Evolutionary conservation across 1,140 invertebrate species (phyloP).

Genomic region (Drosophila pachea): DNA sequence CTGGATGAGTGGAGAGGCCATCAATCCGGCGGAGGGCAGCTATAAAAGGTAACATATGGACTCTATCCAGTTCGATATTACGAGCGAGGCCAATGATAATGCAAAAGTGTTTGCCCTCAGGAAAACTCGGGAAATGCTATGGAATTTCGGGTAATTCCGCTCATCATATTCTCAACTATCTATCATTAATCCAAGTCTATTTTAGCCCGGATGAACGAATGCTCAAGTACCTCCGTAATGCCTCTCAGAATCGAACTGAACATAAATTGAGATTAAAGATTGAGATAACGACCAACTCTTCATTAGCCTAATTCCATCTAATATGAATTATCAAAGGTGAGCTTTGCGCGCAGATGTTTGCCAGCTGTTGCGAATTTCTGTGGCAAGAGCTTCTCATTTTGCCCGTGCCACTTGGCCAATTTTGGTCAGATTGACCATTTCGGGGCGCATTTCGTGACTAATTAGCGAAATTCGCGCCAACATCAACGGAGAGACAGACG

Average conservation of each 20-base stretch:
- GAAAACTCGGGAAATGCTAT: no score
- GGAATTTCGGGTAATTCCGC: no score
- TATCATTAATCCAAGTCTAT: no score
- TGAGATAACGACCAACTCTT: no score
- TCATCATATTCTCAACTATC: no score
- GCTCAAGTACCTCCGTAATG: no score
- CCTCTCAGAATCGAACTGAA: no score
- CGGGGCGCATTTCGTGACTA: slow-evolving; percentile 64
- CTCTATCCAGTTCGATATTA: neutral
- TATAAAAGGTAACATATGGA: slow-evolving; percentile 7
- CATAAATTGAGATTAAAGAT: no score
- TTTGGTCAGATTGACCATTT: slow-evolving; percentile 64
- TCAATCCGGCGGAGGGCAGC: neutral
- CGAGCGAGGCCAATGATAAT: neutral
- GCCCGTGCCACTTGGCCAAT: slow-evolving; percentile 37
- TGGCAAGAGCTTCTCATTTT: slow-evolving; percentile 22
- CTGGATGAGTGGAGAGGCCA: neutral
- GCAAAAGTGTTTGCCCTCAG: neutral
- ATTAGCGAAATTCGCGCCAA: slow-evolving; percentile 67
- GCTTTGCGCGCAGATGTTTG: slow-evolving; percentile 26
- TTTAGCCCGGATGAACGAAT: no score
- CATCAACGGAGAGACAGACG: slow-evolving; percentile 25
- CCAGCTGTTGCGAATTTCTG: slow-evolving; percentile 14
- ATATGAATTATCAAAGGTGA: slow-evolving; percentile 11
- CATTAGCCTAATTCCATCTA: no score